Base-by-base conservation (phyloP, 1,140 invertebrate species). In the Ylistrum balloti region DNA sequence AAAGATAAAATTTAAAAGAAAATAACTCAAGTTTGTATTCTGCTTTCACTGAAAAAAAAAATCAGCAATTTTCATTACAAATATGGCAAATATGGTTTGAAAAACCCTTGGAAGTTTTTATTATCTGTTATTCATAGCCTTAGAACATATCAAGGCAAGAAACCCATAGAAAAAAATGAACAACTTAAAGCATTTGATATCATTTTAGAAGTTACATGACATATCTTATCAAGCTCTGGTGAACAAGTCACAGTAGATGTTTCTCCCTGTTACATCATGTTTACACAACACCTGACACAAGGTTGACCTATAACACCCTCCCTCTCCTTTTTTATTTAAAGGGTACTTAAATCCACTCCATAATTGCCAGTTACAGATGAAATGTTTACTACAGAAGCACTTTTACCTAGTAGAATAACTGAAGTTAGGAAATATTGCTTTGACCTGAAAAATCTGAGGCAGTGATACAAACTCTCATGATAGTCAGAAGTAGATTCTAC, bases 261-360 rank as follows among this genome's bases (percentile, higher is more conserved):
- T 74, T n/a, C 28, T 74, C 0, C n/a, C 22, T 17, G 0, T 74
- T 74, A 74, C n/a, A 17, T 74, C 56, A 74, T 74, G 56, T 74
- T 74, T n/a, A 74, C 56, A 74, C 56, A 74, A 74, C 56, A 74
- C 56, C 22, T 74, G 56, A 74, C 15, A 74, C n/a, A n/a, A 74
- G 41, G 1, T 17, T 45, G 41, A 45, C 41, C 41, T 74, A n/a
- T 74, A n/a, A 28, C 22, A 28, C 56, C n/a, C 22, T 28, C 56
- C 5, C 22, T 3, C 2, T 28, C 56, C 56, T 2, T 17, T 28
- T 17, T 0, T 74, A n/a, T n/a, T n/a, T 28, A 28, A 74, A 74
- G n/a, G 56, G 56, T 74, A 74, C 56, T 74, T 74, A 74, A 74
- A 28, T 3, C 56, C 56, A 5, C 56, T 74, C n/a, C 22, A 74